Evolutionary conservation across 2,797 vertebrate genomes (phyloP), one percentile per base, ranked within the genome.

Genomic region (Sebastes baramenuke): DNA sequence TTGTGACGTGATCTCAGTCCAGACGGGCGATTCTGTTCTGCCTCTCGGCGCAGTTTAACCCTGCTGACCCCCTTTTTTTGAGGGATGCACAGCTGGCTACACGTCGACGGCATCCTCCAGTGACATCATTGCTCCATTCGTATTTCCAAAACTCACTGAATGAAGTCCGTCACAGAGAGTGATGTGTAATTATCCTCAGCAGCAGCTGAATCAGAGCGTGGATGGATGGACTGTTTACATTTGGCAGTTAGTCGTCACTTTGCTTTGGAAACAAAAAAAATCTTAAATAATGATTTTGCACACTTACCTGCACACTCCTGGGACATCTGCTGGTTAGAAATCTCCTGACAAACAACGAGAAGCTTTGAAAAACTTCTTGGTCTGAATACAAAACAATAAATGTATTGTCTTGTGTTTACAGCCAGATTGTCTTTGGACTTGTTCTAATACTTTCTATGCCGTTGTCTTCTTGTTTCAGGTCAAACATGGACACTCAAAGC

Each of bases 401-500:
- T 13, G 14, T 5, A 29, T 8, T 12, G 30, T 56, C 32, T 64
- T 7, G 8, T 67, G 52, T 76, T 55, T 66, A 38, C 8, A 25
- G 24, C 16, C 60, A 72, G 16, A 29, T 38, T 8, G 13, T 10
- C 22, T 30, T 52, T 6, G 24, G 34, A 34, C 20, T 34, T 24
- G 22, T 69, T 11, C 29, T 52, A 24, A 66, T 59, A 22, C 8
- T 22, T n/a, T 60, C 5, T 61, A 5, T 10, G 6, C 8, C 54
- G 0, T 5, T 56, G 36, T 85, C 30, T 72, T 67, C 79, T 12
- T 66, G 24, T 85, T 87, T 29, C 90, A 99, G 98, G 98, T 99
- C 79, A 99, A 98, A 89, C 98, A 99, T 8, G 98, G 98, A 72
- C 97, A 97, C 92, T 99, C 98, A 16, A 99, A 99, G 91, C 95